Percentiles rank a stretch among this genome's conserved stretches.
These are phyloP conservation scores for Proisotoma minuta DNA, from an alignment of 2,888 invertebrate species.

Conservation along the genomic window DNA sequence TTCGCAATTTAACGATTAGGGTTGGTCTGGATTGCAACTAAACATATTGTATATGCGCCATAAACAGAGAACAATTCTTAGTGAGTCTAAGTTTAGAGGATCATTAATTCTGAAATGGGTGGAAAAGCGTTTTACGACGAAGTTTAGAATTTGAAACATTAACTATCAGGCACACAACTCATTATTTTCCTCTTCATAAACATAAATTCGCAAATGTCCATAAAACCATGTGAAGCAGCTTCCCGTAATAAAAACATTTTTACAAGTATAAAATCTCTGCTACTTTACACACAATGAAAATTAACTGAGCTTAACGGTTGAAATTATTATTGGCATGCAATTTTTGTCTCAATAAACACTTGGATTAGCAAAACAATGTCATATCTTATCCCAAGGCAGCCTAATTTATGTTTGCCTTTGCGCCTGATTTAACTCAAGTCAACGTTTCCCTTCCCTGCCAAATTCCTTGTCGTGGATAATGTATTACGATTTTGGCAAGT, in stretches of 20 bases:
- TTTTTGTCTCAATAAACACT: conserved; percentile 4
- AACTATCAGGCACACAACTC: conserved; percentile 24
- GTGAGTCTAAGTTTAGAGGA: conserved; percentile 9
- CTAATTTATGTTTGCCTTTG: too few species aligned
- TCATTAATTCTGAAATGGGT: conserved; percentile 15
- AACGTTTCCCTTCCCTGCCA: too few species aligned
- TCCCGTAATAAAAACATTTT: conserved; percentile 17
- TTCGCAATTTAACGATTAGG: conserved; percentile 7
- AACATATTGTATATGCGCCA: background rate
- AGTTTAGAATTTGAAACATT: conserved; percentile 23
- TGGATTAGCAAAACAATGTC: background rate
- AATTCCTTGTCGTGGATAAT: too few species aligned
- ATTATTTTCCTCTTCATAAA: conserved; percentile 32
- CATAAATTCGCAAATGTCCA: conserved; percentile 34
- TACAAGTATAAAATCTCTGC: conserved; percentile 5
- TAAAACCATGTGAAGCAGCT: conserved; percentile 27
- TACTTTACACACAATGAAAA: conserved; percentile 16
- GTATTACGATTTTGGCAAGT: too few species aligned
- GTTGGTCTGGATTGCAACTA: conserved; percentile 10
- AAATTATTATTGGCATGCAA: background rate
- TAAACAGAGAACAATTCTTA: conserved; percentile 8
- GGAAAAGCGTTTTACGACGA: conserved; percentile 11
- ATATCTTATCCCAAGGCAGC: too few species aligned
- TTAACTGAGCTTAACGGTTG: conserved; percentile 10
- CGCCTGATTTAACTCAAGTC: too few species aligned